Base-by-base conservation (phyloP, 2,888 invertebrate genomes). In the Pseudococcus jackbeardsleyi region DNA sequence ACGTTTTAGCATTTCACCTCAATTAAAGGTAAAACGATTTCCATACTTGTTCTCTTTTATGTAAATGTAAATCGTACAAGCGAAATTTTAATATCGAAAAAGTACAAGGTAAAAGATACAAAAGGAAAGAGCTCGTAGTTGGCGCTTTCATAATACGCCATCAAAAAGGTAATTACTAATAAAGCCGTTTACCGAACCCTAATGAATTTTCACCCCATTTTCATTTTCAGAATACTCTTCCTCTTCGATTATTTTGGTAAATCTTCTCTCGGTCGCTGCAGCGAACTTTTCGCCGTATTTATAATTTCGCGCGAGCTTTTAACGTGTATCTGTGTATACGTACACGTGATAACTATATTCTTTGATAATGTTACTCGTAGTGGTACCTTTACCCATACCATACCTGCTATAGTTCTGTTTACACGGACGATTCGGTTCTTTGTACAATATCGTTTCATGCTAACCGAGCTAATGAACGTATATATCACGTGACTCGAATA, bases 131-230 rank as follows among this genome's bases (percentile, higher is more conserved):
- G 77, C 85, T 48, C 77, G 19, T 64, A 72, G 72, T 48, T 68
- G 42, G 72, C 72, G 42, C 86, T 86, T 86, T 50, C 22, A 68
- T 77, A 87, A 77, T 50, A 87, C 48, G 48, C 87, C 87, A 87
- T 87, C 87, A 77, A 87, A 87, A 87, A 87, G 87, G 64, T 87
- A 87, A 72, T 87, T 87, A 87, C 87, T 87, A 87, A 87, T 87
- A 87, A 87, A 87, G 87, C 87, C 87, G 87, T 87, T 87, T 87
- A 87, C 77, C 64, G 77, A 87, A 48, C 72, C 87, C 87, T 87
- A 87, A 87, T 87, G 87, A 87, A 87, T 87, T 87, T 87, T 87
- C 87, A 87, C 87, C 87, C 87, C 68, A 87, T 87, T 77, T 87
- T 87, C 87, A 87, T 87, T 87, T 87, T 87, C 77, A 68, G 50